Conservation (phyloP, 2,888 invertebrate genomes). For the Glaucopsyche alexis region DNA sequence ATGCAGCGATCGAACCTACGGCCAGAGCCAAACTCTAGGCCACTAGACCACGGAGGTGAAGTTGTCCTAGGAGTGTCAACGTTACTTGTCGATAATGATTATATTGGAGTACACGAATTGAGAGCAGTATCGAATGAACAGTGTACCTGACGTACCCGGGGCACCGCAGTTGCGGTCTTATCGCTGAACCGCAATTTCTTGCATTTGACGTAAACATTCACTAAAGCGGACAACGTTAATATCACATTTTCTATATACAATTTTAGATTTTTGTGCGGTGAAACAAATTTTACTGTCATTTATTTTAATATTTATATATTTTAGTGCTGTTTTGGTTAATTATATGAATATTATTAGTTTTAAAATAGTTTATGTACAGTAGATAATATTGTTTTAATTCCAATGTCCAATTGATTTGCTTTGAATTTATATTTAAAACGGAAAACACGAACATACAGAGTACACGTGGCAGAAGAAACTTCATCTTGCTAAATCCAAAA, state of each 20-base stretch:
- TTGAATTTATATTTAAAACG: too few relatives aligned
- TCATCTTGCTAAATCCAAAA: too few relatives aligned
- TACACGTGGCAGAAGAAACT: too few relatives aligned
- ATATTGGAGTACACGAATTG: neutral
- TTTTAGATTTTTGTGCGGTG: neutral
- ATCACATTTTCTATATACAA: neutral
- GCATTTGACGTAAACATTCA: slow-evolving; percentile 48
- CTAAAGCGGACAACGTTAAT: slow-evolving; percentile 20
- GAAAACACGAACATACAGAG: too few relatives aligned
- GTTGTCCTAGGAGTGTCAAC: neutral
- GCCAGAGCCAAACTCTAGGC: too few relatives aligned
- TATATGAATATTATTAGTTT: neutral
- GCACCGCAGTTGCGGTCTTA: slow-evolving; percentile 43
- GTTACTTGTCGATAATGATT: neutral
- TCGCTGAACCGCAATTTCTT: slow-evolving; percentile 51
- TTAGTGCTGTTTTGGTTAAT: too few relatives aligned
- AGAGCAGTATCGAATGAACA: slow-evolving; percentile 12
- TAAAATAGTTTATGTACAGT: too few relatives aligned
- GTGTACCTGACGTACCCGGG: slow-evolving; percentile 34
- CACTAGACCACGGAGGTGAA: too few relatives aligned
- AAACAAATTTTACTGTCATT: neutral
- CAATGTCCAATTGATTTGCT: too few relatives aligned
- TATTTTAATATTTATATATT: neutral
- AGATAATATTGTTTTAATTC: too few relatives aligned
- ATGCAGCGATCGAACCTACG: too few relatives aligned